Conservation (phyloP, 1,140 invertebrate genomes). For the Cyrtorhinus lividipennis region DNA sequence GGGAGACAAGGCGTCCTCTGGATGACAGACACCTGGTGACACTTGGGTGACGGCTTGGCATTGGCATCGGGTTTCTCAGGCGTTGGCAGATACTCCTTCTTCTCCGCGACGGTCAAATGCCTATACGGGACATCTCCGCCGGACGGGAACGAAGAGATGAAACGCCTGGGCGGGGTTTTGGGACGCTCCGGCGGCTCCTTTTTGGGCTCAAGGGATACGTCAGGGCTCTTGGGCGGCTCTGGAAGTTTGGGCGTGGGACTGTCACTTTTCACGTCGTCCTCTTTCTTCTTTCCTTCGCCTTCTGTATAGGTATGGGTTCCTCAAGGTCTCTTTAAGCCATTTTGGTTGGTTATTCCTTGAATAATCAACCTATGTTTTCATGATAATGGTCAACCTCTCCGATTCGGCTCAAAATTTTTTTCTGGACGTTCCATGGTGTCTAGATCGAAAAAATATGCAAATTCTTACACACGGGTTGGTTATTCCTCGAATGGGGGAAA, state of each 20-base stretch:
- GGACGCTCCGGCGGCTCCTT: slow-evolving; percentile 16
- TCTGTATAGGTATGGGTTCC: too few species aligned
- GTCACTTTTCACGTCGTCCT: not conserved
- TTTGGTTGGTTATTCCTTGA: too few species aligned
- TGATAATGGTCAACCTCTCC: too few species aligned
- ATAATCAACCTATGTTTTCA: too few species aligned
- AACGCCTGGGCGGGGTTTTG: slow-evolving; percentile 39
- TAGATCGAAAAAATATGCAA: too few species aligned
- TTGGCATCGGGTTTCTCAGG: slow-evolving; percentile 35
- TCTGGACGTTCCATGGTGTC: too few species aligned
- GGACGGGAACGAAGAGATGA: slow-evolving; percentile 53
- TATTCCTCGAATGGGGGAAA: too few species aligned
- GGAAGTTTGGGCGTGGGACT: not conserved
- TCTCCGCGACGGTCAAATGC: slow-evolving; percentile 56
- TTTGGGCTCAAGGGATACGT: not conserved
- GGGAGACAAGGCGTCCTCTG: slow-evolving; percentile 51
- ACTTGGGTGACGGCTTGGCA: slow-evolving; percentile 21
- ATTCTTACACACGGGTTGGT: too few species aligned
- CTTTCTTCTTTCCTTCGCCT: not conserved
- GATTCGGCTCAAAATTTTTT: too few species aligned
- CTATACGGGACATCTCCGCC: slow-evolving; percentile 61
- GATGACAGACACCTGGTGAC: slow-evolving; percentile 45
- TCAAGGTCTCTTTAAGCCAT: too few species aligned
- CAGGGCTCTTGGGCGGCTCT: not conserved
- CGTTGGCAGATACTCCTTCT: slow-evolving; percentile 58